These are phyloP conservation scores for Scrobipalpa atriplicella DNA, from an alignment of 2,888 invertebrate species.

Conservation along the genomic window DNA sequence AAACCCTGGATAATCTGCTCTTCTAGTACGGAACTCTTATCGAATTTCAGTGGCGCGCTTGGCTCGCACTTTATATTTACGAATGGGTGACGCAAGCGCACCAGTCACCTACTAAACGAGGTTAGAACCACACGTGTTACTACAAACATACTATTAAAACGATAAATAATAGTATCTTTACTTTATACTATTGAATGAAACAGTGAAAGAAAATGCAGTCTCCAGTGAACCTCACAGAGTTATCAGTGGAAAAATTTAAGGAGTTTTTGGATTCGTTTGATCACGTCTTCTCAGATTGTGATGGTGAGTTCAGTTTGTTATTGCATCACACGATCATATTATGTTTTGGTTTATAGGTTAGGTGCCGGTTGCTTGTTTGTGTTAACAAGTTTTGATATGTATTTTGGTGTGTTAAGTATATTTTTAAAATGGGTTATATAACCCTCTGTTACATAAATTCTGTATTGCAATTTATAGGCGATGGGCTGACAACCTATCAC, in stretches of 20 bases:
- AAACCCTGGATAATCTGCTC: no score
- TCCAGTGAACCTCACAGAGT: constrained; percentile 65
- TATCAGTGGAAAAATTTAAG: constrained; percentile 70
- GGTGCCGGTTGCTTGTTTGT: background rate
- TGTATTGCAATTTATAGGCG: no score
- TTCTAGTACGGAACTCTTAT: constrained; percentile 1
- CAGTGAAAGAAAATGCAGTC: constrained; percentile 35
- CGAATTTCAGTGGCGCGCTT: background rate
- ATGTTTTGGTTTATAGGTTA: constrained; percentile 20
- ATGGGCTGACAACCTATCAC: no score
- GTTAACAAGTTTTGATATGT: background rate
- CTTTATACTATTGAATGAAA: constrained; percentile 31
- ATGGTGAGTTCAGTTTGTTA: constrained; percentile 79
- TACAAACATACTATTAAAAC: background rate
- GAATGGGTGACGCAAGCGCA: constrained; percentile 58
- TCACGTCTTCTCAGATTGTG: constrained; percentile 89
- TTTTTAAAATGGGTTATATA: no score
- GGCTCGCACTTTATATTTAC: constrained; percentile 47
- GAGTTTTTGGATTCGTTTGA: constrained; percentile 85
- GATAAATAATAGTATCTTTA: background rate
- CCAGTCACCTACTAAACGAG: constrained; percentile 51
- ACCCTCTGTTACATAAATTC: no score
- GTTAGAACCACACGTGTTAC: constrained; percentile 64
- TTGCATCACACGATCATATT: constrained; percentile 1
- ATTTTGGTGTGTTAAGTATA: background rate